phyloP scores from a whole-genome alignment of 2,113 vertebrate genomes.

The Silurus glanis region DNA sequence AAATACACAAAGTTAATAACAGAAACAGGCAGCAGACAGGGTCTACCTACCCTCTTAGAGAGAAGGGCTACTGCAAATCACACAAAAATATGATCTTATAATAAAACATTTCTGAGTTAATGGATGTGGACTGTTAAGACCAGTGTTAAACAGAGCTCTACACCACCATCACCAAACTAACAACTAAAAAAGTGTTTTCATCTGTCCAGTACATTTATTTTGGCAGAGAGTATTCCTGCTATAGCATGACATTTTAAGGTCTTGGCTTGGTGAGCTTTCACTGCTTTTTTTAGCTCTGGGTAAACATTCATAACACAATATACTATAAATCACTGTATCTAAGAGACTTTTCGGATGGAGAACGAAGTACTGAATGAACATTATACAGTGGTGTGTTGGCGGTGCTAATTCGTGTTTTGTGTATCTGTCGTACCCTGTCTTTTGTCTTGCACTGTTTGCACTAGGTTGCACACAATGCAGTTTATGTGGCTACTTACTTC shows the following conservation, averaged over 20 bases:
- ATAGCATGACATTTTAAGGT: background rate
- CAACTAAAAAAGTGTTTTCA: background rate
- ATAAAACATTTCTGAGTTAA: background rate
- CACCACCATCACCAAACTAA: background rate
- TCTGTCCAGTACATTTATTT: background rate
- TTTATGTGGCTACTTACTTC: no score
- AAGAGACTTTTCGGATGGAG: background rate
- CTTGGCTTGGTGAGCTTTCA: background rate
- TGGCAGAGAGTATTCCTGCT: conserved; percentile 2
- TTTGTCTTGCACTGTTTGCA: no score
- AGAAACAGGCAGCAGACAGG: background rate
- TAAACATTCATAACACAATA: conserved; percentile 5
- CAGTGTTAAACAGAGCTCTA: background rate
- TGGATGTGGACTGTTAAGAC: background rate
- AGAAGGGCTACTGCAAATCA: no score
- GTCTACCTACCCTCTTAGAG: background rate
- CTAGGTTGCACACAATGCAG: no score
- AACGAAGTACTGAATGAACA: background rate
- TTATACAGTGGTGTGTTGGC: no score
- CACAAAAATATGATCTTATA: background rate
- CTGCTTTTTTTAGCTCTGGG: background rate
- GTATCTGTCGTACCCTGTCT: no score
- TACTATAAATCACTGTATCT: background rate
- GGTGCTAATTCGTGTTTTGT: no score
- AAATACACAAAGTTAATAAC: background rate